Base-by-base conservation (phyloP, 2,888 invertebrate species). In the Hirtodrosophila duncani region DNA sequence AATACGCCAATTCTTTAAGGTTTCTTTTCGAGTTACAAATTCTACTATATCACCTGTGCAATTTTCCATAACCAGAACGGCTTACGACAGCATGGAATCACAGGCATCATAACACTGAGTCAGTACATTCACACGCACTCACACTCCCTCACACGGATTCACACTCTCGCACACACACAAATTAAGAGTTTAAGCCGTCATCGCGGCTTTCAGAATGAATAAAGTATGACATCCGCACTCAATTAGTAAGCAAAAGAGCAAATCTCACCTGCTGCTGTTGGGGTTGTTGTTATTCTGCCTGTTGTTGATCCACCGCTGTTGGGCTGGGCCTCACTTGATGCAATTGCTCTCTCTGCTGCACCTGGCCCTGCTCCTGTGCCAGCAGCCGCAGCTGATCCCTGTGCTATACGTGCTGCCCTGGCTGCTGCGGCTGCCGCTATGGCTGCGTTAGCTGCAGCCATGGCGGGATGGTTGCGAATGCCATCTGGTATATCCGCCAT, bases 401-500 rank as follows among this genome's bases (percentile, higher is more conserved):
- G 27, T 7, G 51, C 44, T 3, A 31, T 20, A 24, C 53, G 33
- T 18, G 56, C 42, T 29, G 43, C 26, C 7, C 29, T 42, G 26
- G 14, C 44, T 1, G 51, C 53, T 21, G 26, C 55, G 3, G 43
- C 43, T 7, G 48, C 44, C 1, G 63, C 44, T 10, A 51, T 39
- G 9, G 56, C 56, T 3, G 42, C 39, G 2, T 50, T 34, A 4
- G 51, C 38, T 20, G 52, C 53, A 11, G 63, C 62, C 3, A 61
- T 63, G 2, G 49, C 42, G 20, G 50, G 43, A 27, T 55, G 60
- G 13, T 61, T 33, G 68, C 68, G 33, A 79, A 85, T 71, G 59
- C n/a, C n/a, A n/a, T 81, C 69, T 57, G 84, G 82, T 38, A 86
- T 83, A 37, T 86, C 82, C 53, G 82, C 85, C 62, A 87, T 63